These are phyloP conservation scores for Drosophila littoralis DNA, from an alignment of 1,140 invertebrate genomes.

Conservation along the genomic window DNA sequence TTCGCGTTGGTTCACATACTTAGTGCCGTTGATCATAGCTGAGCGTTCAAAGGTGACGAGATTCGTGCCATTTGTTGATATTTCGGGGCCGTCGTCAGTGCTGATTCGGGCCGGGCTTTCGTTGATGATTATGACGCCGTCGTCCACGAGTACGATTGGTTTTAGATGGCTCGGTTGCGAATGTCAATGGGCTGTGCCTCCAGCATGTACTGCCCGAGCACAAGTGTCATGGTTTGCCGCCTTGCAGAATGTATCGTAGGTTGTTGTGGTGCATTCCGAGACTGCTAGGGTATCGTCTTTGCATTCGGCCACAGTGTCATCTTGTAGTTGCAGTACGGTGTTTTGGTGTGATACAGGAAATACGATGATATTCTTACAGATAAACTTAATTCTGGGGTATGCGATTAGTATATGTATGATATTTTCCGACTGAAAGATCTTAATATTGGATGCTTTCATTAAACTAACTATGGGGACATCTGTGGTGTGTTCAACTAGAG, in stretches of 20 bases:
- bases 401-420: no score
- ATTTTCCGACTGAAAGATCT: no score
- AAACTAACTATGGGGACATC: no score
- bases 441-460: no score
- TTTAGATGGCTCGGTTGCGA: background rate
- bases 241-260: background rate
- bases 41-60: background rate
- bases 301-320: no score
- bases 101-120: background rate
- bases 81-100: background rate
- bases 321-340: no score
- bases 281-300: no score
- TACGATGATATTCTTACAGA: no score
- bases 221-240: background rate
- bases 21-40: no score
- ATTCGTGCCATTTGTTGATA: background rate
- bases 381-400: no score
- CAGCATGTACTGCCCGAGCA: background rate
- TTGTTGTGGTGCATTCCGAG: background rate
- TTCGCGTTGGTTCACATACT: background rate
- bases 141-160: background rate
- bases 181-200: background rate
- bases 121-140: background rate
- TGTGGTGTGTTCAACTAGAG: no score
- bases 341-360: no score